Conservation (phyloP, 2,888 invertebrate genomes). For the Hololepta plana region DNA sequence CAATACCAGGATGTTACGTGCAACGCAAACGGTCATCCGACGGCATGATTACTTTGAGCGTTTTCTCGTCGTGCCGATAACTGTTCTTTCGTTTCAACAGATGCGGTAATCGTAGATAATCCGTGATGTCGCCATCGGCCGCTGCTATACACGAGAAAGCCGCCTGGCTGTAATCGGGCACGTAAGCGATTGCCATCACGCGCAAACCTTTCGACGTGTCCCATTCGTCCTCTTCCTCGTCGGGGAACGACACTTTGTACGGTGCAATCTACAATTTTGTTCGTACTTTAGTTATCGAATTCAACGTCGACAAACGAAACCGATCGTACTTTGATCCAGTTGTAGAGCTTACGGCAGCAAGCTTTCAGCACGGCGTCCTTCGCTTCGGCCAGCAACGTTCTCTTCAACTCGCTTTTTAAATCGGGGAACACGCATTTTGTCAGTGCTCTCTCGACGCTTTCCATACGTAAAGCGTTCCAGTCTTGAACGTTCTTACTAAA, state of each 20-base stretch:
- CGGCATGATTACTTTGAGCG: slow-evolving; percentile 31
- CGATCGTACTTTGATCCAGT: slow-evolving; percentile 77
- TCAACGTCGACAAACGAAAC: background rate
- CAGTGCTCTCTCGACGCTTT: slow-evolving; percentile 77
- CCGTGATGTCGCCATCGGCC: slow-evolving; percentile 81
- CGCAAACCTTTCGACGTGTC: slow-evolving; percentile 67
- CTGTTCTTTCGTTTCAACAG: slow-evolving; percentile 67
- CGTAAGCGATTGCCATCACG: slow-evolving; percentile 77
- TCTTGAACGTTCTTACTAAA: slow-evolving; percentile 86
- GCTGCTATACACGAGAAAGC: slow-evolving; percentile 79
- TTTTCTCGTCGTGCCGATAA: slow-evolving; percentile 45
- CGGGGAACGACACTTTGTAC: slow-evolving; percentile 48
- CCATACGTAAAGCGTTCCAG: slow-evolving; percentile 82
- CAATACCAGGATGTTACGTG: slow-evolving; percentile 3
- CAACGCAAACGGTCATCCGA: slow-evolving; percentile 2
- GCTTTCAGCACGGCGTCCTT: slow-evolving; percentile 70
- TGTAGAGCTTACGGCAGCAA: slow-evolving; percentile 72
- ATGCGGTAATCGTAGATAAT: slow-evolving; percentile 76
- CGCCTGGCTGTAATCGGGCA: slow-evolving; percentile 65
- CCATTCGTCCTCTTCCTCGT: slow-evolving; percentile 87
- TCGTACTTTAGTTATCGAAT: background rate
- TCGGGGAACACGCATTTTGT: slow-evolving; percentile 79
- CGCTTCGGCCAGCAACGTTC: slow-evolving; percentile 65
- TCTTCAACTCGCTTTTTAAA: slow-evolving; percentile 67
- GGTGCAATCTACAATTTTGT: slow-evolving; percentile 36